Conservation (phyloP, 2,113 vertebrate species). For the Gobio gobio region DNA sequence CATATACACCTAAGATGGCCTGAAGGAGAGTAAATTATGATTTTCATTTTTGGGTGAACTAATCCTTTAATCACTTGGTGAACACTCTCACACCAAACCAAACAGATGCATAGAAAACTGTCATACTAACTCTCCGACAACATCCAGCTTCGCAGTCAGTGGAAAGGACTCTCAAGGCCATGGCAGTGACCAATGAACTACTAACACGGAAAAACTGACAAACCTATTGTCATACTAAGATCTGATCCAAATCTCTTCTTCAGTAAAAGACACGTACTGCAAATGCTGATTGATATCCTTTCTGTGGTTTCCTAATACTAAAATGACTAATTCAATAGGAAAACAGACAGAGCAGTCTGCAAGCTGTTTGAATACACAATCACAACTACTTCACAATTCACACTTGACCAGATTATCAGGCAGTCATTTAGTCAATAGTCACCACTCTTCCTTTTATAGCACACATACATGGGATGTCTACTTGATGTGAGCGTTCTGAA, state of each 20-base stretch:
- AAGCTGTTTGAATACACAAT: too few species aligned
- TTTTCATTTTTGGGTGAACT: too few species aligned
- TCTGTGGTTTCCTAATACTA: neutral
- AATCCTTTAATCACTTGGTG: neutral
- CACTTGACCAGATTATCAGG: too few species aligned
- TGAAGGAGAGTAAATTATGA: too few species aligned
- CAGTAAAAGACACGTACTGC: neutral
- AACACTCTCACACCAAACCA: neutral
- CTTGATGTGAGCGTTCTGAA: neutral
- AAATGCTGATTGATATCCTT: neutral
- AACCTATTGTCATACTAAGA: neutral
- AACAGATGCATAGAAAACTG: neutral
- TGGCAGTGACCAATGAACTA: neutral
- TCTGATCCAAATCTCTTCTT: neutral
- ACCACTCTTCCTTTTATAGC: too few species aligned
- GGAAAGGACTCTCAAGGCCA: neutral
- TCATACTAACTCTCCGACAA: neutral
- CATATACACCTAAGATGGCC: too few species aligned
- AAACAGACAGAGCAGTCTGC: neutral
- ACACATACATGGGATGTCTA: neutral
- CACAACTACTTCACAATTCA: too few species aligned
- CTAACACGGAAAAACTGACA: neutral
- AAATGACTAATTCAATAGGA: neutral
- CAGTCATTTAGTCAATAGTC: too few species aligned
- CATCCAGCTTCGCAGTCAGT: neutral